phyloP scores from a whole-genome alignment of 2,113 vertebrate species.

The Alces alces region DNA sequence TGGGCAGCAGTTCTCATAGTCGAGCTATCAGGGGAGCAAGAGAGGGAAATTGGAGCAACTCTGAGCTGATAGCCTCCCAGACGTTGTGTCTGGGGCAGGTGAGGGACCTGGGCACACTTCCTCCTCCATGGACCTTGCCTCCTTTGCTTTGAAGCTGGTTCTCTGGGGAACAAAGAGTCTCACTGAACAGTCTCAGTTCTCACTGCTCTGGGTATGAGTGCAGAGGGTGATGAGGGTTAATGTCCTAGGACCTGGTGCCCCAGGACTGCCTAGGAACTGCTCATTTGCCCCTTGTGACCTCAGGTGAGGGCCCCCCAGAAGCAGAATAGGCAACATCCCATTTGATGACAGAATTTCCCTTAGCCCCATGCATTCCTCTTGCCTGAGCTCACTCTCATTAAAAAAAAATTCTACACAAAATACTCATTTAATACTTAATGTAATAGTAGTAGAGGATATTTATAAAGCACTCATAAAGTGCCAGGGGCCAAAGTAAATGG shows the following conservation, averaged over 20 bases:
- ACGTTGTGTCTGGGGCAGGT: neutral
- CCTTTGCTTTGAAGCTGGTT: neutral
- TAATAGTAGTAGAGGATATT: neutral
- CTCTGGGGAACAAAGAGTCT: slow-evolving; percentile 18
- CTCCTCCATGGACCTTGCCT: neutral
- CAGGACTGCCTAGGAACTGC: neutral
- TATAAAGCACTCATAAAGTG: neutral
- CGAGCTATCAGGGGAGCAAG: neutral
- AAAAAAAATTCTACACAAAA: neutral
- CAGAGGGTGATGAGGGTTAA: neutral
- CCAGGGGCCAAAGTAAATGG: neutral
- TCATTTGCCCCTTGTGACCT: neutral
- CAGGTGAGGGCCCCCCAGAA: neutral
- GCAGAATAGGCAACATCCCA: neutral
- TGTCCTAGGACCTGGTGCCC: neutral
- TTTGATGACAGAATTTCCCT: neutral
- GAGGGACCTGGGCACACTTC: neutral
- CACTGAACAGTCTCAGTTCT: neutral
- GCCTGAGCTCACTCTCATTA: neutral
- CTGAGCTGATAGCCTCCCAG: slow-evolving; percentile 28
- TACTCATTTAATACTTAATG: neutral
- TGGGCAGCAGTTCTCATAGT: neutral
- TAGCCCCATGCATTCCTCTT: neutral
- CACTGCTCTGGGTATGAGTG: neutral
- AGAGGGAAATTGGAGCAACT: neutral